These are phyloP conservation scores for Zhuqinia jingwanae DNA, from an alignment of 2,888 invertebrate species.

Conservation along the genomic window DNA sequence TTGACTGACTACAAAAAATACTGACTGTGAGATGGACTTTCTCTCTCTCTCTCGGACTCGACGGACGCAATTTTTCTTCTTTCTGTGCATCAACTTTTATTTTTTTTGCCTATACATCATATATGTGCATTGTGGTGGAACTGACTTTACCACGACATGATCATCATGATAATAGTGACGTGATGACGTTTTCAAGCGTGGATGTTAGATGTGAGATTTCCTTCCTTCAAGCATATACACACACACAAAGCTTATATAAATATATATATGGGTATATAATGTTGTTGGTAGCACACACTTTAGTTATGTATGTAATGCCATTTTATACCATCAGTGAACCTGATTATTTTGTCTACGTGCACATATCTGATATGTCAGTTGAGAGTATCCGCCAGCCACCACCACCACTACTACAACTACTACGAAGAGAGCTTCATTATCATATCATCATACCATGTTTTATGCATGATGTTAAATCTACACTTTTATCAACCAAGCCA, in stretches of 20 bases:
- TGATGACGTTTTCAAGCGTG: conserved; percentile 20
- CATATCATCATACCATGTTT: conserved; percentile 28
- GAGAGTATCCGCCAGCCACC: not conserved
- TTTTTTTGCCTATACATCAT: conserved; percentile 39
- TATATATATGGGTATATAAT: too few relatives aligned
- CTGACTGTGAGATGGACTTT: not conserved
- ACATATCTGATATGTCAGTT: conserved; percentile 34
- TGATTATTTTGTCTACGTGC: conserved; percentile 15
- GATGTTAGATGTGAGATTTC: conserved; percentile 19
- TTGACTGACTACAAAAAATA: too few relatives aligned
- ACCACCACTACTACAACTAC: not conserved
- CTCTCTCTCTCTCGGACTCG: not conserved
- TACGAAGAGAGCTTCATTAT: conserved; percentile 8
- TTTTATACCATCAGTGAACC: conserved; percentile 3
- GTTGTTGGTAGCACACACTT: too few relatives aligned
- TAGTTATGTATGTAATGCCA: too few relatives aligned
- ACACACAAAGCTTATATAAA: not conserved
- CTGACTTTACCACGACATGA: conserved; percentile 33
- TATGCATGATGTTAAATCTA: conserved; percentile 43
- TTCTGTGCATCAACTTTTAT: conserved; percentile 41
- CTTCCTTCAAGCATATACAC: not conserved
- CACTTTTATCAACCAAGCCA: not conserved
- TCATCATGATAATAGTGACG: not conserved
- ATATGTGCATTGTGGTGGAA: conserved; percentile 11
- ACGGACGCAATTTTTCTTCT: conserved; percentile 30